phyloP scores from a whole-genome alignment of 2,113 vertebrate genomes.

The Mus pahari region DNA sequence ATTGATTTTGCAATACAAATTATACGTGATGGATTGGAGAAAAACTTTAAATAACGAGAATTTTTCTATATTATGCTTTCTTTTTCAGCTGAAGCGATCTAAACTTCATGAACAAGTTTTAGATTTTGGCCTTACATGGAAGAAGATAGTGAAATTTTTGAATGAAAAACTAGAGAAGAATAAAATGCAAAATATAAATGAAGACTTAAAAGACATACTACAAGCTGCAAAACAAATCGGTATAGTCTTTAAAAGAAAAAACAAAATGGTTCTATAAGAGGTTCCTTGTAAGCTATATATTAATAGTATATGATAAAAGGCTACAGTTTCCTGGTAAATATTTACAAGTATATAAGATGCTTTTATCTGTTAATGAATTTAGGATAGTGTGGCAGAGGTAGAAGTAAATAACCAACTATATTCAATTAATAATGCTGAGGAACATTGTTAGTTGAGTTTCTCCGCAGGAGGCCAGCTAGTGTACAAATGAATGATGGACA shows the following conservation, averaged over 20 bases:
- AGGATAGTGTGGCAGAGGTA: not conserved
- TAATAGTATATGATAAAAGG: not conserved
- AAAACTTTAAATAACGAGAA: conserved; percentile 43
- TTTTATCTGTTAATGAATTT: not conserved
- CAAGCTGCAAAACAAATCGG: conserved; percentile 96
- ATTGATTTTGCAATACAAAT: conserved; percentile 56
- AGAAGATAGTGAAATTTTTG: conserved; percentile 94
- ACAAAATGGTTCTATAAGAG: conserved; percentile 1
- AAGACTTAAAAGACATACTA: conserved; percentile 93
- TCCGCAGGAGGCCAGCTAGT: not conserved
- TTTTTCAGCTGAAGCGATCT: conserved; percentile 92
- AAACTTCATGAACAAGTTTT: conserved; percentile 91
- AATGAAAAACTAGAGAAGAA: conserved; percentile 91
- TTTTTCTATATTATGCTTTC: conserved; percentile 13
- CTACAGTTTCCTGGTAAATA: not conserved
- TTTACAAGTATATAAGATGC: conserved; percentile 20
- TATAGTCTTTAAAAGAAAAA: conserved; percentile 80
- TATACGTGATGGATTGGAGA: not conserved
- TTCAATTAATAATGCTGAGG: not conserved
- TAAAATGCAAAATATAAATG: conserved; percentile 88
- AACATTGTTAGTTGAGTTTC: conserved; percentile 2
- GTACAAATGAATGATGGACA: not conserved
- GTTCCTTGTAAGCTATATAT: conserved; percentile 1
- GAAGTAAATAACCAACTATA: not conserved
- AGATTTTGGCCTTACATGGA: conserved; percentile 93